Base-by-base conservation (phyloP, 2,797 vertebrate species). In the Australoheros facetus region DNA sequence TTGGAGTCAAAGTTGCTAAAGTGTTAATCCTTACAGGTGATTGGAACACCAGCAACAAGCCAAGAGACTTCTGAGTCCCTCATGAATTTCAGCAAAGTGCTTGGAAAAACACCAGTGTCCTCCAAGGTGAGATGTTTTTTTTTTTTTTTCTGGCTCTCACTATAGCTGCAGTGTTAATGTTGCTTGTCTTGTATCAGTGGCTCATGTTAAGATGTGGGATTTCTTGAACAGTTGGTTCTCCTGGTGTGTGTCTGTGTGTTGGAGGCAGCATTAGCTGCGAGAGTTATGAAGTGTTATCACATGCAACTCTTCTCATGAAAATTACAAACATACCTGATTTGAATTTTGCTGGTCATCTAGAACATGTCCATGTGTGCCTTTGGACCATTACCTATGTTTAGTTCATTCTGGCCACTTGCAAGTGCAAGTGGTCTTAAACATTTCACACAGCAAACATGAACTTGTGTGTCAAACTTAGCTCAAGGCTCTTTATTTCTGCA, bases 41-140 rank as follows among this genome's bases (percentile, higher is more conserved):
- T 99, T 79, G 96, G 92, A 90, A 97, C 96, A 2, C 95, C 97
- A 2, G 94, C 96, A 92, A 99, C 97, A 7, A 99, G 97, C 92
- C 96, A 97, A 82, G 96, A 97, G 80, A 98, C 97, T 0, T 97
- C 97, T 53, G 97, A 98, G 74, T 95, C 97, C 2, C 97, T 99
- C 42, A 0, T 97, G 48, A 96, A 97, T 92, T 99, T 99, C 91
- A 96, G 94, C 94, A 99, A 95, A 95, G 92, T 93, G 5, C 93
- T 99, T 12, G 98, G 98, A 48, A 99, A 99, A 90, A 97, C 95
- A 16, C 96, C 98, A 3, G 97, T 99, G 75, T 96, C 97, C 58
- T 99, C 98, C 93, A 98, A 98, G 95, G 98, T 97, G 91, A 81
- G 93, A 59, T 0, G 32, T 32, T 32, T 14, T 26, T 26, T 26